Percentiles rank a stretch among this genome's conserved stretches.
These are phyloP conservation scores for Trichopoda pennipes DNA, from an alignment of 2,888 invertebrate genomes.

Conservation along the genomic window DNA sequence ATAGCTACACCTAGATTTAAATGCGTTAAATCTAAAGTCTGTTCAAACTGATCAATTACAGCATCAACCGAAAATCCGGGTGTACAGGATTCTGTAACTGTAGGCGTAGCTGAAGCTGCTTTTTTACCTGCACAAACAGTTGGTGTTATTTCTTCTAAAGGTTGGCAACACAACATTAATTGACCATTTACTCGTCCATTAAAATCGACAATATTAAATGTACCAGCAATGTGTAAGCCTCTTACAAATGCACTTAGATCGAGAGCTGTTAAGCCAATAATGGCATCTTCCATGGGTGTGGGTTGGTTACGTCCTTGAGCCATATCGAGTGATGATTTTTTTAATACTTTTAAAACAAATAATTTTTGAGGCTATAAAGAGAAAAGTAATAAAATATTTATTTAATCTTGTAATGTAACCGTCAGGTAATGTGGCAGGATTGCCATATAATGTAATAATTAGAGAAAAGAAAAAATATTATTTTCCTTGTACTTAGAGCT, in stretches of 20 bases:
- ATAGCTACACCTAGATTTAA: conserved; percentile 78
- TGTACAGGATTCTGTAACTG: background rate
- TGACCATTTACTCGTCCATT: conserved; percentile 83
- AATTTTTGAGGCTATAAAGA: conserved; percentile 82
- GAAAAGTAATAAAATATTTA: too few species aligned
- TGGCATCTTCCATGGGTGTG: conserved; percentile 83
- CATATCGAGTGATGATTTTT: conserved; percentile 81
- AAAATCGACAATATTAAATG: conserved; percentile 85
- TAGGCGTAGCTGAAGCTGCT: background rate
- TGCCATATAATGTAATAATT: too few species aligned
- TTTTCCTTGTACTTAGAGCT: too few species aligned
- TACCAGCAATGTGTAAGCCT: conserved; percentile 83
- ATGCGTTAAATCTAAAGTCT: conserved; percentile 76
- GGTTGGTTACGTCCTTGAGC: conserved; percentile 78
- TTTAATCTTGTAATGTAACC: too few species aligned
- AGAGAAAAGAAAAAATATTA: too few species aligned
- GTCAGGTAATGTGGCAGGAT: too few species aligned
- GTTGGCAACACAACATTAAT: conserved; percentile 83
- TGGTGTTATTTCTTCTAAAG: conserved; percentile 81
- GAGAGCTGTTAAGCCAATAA: conserved; percentile 84
- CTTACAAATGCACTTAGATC: conserved; percentile 83
- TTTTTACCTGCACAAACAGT: background rate
- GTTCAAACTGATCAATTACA: conserved; percentile 76
- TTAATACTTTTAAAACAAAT: conserved; percentile 84
- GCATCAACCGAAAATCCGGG: conserved; percentile 69